Base-by-base conservation (phyloP, 92 coral and sea anemone genomes). In the Phymanthus crucifer region DNA sequence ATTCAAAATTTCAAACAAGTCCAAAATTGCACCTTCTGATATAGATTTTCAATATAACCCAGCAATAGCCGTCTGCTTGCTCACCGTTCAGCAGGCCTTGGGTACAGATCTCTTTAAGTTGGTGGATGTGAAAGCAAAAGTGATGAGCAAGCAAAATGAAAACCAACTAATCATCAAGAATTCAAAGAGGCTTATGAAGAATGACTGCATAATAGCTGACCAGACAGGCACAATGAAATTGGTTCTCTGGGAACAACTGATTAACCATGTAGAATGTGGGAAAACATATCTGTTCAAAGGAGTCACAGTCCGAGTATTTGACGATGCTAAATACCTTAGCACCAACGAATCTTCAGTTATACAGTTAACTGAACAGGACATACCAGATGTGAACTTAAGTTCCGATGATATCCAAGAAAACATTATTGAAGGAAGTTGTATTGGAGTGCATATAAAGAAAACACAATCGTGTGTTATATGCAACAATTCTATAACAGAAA, bases 201-300 rank as follows among this genome's bases (percentile, higher is more conserved):
- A 43, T 43, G 85, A 78, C 65, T 86, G 85, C 40, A 54, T 78
- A 73, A 84, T 81, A 27, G 83, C 86, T 65, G 86, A 83, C 71
- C 40, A 75, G 65, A 88, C 84, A 67, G 73, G 84, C 78, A 83
- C 77, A 68, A 83, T 78, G 57, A 83, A 87, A 73, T 85, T 87
- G 3, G 74, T 78, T 50, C 67, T 83, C 37, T 87, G 87, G 84
- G 84, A 87, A 37, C 87, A 87, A 32, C 61, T 72, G 40, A 78
- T 87, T 54, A 46, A 77, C 57, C 27, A 78, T 61, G 87, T 87
- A 58, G 84, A 83, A 16, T 87, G 80, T 72, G 91, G 83, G 23
- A 87, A 87, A 68, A 77, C 24, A 36, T 87, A 83, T 70, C 70
- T 71, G 61, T 83, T 87, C 75, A 83, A 45, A 77, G 66, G 65